These are phyloP conservation scores for Boleophthalmus pectinirostris DNA, from an alignment of 2,113 vertebrate genomes.

Conservation along the genomic window DNA sequence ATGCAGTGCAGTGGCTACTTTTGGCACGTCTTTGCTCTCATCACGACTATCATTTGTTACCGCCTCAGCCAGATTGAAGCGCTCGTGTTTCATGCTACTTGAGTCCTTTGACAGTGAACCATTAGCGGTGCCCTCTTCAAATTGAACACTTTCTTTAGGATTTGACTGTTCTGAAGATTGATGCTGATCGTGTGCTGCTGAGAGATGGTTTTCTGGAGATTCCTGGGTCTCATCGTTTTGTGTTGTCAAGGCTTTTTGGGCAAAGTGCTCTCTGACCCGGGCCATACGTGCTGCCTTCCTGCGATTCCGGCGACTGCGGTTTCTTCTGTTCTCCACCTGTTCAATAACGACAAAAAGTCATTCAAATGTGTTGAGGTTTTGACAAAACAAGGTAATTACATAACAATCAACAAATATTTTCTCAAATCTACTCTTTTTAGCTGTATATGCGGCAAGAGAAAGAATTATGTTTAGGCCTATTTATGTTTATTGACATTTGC, in stretches of 20 bases:
- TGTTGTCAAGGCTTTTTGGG: constrained; percentile 23
- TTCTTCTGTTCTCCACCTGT: constrained; percentile 63
- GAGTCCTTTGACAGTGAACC: constrained; percentile 10
- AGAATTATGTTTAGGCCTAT: too few species aligned
- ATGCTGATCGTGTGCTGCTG: constrained; percentile 13
- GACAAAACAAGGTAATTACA: too few species aligned
- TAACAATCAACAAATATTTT: too few species aligned
- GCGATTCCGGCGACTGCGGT: constrained; percentile 44
- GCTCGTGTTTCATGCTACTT: constrained; percentile 25
- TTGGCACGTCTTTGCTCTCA: background rate
- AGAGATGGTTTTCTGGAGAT: constrained; percentile 14
- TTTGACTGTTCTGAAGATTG: background rate
- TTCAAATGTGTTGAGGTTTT: background rate
- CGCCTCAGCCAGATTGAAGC: constrained; percentile 9
- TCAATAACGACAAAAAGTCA: constrained; percentile 38
- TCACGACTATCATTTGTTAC: background rate
- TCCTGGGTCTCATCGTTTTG: constrained; percentile 22
- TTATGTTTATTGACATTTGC: background rate
- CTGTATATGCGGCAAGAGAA: too few species aligned
- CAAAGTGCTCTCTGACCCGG: constrained; percentile 59
- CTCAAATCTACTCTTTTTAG: too few species aligned
- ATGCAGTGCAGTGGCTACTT: constrained; percentile 7
- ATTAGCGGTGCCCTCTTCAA: constrained; percentile 1
- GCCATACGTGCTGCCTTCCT: constrained; percentile 63
- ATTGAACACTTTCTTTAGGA: constrained; percentile 17